A percentile compares a stretch with the other conserved stretches of the same genome.
Conservation (phyloP, 2,888 invertebrate species). For the Crematogaster levior region DNA sequence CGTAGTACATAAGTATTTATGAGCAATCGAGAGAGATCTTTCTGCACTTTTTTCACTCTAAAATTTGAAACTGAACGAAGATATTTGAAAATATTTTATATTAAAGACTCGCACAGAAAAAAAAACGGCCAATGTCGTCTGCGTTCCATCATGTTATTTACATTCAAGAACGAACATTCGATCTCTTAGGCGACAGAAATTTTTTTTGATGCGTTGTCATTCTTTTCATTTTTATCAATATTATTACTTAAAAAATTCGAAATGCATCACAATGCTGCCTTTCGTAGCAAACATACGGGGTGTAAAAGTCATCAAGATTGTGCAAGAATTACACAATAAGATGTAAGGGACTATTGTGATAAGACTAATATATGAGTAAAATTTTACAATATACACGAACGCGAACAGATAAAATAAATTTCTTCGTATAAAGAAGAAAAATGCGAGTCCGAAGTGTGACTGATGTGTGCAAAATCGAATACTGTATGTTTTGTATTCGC, state of each 20-base stretch:
- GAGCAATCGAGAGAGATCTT: background rate
- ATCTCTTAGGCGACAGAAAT: background rate
- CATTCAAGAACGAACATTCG: background rate
- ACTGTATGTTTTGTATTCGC: constrained; percentile 21
- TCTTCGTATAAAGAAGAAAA: constrained; percentile 9
- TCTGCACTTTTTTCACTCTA: constrained; percentile 37
- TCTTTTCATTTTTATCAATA: background rate
- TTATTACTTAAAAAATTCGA: background rate
- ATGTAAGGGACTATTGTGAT: constrained; percentile 32
- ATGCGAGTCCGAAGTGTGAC: constrained; percentile 17
- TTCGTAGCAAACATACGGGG: background rate
- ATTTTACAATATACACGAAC: background rate
- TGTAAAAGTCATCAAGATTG: background rate
- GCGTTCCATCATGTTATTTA: background rate
- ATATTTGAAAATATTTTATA: no score
- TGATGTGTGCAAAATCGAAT: constrained; percentile 19
- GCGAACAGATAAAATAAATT: background rate
- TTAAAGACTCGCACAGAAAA: constrained; percentile 8
- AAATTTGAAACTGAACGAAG: constrained; percentile 58
- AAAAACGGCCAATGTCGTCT: background rate
- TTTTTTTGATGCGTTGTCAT: background rate
- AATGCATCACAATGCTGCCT: background rate
- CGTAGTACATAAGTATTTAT: constrained; percentile 20
- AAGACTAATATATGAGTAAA: constrained; percentile 13
- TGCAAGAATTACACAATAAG: background rate